Evolutionary conservation across 2,888 invertebrate species (phyloP), one percentile per base, ranked within the genome.

Genomic region (Lysandra coridon): DNA sequence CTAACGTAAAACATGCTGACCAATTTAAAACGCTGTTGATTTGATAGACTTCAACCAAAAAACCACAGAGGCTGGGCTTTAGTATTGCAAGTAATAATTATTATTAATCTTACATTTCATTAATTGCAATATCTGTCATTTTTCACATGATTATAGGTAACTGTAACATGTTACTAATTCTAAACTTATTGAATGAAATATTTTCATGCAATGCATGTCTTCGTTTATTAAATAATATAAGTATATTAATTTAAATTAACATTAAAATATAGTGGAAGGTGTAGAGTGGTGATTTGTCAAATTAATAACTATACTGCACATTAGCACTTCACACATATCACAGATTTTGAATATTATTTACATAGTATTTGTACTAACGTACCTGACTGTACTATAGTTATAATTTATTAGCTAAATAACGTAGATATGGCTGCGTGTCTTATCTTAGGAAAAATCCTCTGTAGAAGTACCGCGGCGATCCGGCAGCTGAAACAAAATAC

Each of bases 391-490:
- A 82, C 81, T 57, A 76, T 76, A 76, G 76, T 76, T 76, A 76
- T 76, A 30, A 76, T 76, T 78, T 80, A 62, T 75, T 79, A 44
- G 30, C 74, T 79, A 75, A 62, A 73, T 40, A 33, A 78, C 73
- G 44, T 37, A 40, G 23, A 40, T 30, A 74, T 23, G 57, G 57
- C 69, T 79, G 82, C 86, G 87, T 87, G 86, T 87, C 33, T 37
- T 69, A 69, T 86, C 86, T 83, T 81, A 86, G 77, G 81, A 85
- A 89, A 80, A 86, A 89, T 80, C 88, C 87, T 82, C 86, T 85
- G 84, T 87, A 89, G 84, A 85, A 87, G 83, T 86, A 89, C 81
- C 88, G 85, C 30, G 88, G 87, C 4, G 84, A 79, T 2, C 85
- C 85, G 12, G 86, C 85, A 78, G 87, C 89, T 89, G 88, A 78